These are phyloP conservation scores for Dendrolimus pini DNA, from an alignment of 2,888 invertebrate species.

Conservation along the genomic window DNA sequence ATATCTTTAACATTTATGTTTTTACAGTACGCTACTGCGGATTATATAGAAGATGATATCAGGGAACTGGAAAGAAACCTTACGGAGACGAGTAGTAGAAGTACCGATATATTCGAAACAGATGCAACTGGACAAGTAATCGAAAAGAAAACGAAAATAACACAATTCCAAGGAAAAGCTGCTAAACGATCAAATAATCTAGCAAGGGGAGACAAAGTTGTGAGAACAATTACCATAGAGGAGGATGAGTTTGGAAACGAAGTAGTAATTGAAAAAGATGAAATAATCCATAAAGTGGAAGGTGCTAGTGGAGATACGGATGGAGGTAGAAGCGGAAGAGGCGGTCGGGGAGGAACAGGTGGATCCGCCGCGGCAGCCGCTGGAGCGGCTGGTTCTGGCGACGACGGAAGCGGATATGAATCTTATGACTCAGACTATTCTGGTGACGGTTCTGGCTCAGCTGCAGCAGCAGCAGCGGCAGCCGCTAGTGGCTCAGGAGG, in stretches of 20 bases:
- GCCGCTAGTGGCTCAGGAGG: slow-evolving; percentile 4
- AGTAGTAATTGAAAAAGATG: slow-evolving; percentile 41
- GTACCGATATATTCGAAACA: slow-evolving; percentile 22
- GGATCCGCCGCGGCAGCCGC: slow-evolving; percentile 3
- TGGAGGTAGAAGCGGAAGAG: background rate
- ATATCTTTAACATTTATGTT: too few relatives aligned
- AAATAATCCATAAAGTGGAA: slow-evolving; percentile 29
- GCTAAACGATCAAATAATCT: slow-evolving; percentile 9
- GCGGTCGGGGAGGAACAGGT: slow-evolving; percentile 1
- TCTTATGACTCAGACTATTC: slow-evolving; percentile 1
- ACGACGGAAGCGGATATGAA: background rate
- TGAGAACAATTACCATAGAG: slow-evolving; percentile 28
- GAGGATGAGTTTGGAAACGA: slow-evolving; percentile 36
- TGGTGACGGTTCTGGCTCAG: slow-evolving; percentile 1
- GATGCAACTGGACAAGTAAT: slow-evolving; percentile 24
- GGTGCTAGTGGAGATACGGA: slow-evolving; percentile 7
- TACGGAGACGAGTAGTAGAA: slow-evolving; percentile 21
- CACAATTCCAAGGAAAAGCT: slow-evolving; percentile 22
- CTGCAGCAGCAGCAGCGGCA: slow-evolving; percentile 5
- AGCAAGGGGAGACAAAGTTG: slow-evolving; percentile 24
- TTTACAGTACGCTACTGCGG: slow-evolving; percentile 39
- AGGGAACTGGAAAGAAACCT: slow-evolving; percentile 15
- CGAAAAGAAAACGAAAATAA: slow-evolving; percentile 23
- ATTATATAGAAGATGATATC: slow-evolving; percentile 19
- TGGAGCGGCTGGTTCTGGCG: background rate